Conservation (phyloP, 2,113 vertebrate species). For the Tragelaphus strepsiceros region DNA sequence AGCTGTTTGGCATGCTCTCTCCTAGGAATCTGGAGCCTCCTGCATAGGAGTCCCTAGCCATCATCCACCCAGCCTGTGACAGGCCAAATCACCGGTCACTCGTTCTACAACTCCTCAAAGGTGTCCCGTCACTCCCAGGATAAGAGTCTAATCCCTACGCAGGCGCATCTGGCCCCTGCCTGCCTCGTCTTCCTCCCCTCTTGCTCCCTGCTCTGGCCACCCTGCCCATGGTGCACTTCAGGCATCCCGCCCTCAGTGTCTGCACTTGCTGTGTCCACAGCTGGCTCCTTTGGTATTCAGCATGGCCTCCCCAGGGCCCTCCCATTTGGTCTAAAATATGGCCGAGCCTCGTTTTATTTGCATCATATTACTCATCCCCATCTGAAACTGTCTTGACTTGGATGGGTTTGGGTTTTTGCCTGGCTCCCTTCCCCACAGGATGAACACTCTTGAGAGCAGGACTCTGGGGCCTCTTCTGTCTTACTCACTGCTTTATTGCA, state of each 20-base stretch:
- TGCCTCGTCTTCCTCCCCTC: neutral
- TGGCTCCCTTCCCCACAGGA: neutral
- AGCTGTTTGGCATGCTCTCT: too few relatives aligned
- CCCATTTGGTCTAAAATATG: neutral
- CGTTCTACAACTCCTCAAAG: neutral
- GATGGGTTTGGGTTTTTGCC: neutral
- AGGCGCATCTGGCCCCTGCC: too few relatives aligned
- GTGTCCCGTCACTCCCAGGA: neutral
- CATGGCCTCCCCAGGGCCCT: neutral
- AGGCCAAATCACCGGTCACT: neutral
- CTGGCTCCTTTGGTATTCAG: neutral
- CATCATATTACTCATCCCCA: neutral
- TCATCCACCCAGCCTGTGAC: neutral
- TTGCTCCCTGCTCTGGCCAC: fast-evolving
- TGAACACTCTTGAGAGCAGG: neutral
- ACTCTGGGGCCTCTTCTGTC: neutral
- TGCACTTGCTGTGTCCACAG: neutral
- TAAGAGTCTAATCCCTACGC: neutral
- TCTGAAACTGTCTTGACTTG: neutral
- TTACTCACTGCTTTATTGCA: neutral
- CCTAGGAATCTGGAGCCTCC: neutral
- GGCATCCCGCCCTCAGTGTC: fast-evolving
- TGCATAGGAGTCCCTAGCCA: neutral
- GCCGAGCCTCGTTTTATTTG: neutral
- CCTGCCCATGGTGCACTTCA: neutral